Evolutionary conservation across 2,797 vertebrate species (phyloP).

Genomic region (Pantherophis vulpinus): DNA sequence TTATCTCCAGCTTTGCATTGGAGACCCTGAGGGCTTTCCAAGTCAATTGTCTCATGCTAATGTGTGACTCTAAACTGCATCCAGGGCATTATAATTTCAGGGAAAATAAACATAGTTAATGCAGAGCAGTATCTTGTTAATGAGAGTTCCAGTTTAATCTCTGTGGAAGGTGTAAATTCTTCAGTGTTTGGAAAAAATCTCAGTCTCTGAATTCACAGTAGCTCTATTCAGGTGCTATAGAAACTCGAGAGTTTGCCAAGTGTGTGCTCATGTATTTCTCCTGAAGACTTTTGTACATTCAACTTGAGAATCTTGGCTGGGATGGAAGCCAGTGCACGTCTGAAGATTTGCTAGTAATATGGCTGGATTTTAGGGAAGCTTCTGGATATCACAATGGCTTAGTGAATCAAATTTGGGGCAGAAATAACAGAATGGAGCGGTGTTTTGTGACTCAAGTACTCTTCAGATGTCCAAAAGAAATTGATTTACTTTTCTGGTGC

Average conservation of each 20-base stretch:
- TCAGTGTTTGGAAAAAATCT: neutral
- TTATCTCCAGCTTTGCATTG: slow-evolving; percentile 27
- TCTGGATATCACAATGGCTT: neutral
- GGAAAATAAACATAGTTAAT: neutral
- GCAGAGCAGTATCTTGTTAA: neutral
- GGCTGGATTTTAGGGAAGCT: neutral
- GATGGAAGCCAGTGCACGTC: neutral
- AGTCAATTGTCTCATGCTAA: neutral
- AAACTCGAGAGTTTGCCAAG: neutral
- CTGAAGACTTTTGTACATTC: neutral
- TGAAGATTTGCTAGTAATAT: neutral
- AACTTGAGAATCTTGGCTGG: neutral
- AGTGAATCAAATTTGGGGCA: neutral
- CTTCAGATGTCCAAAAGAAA: slow-evolving; percentile 4
- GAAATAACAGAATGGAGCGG: neutral
- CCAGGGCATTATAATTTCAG: neutral
- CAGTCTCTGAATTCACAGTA: neutral
- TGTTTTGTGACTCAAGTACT: neutral
- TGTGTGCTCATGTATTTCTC: neutral
- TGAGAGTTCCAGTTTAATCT: neutral
- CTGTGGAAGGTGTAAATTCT: neutral
- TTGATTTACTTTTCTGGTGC: neutral
- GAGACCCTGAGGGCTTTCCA: slow-evolving; percentile 29
- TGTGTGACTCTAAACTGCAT: neutral
- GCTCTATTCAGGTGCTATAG: neutral